Evolutionary conservation across 2,888 invertebrate genomes (phyloP).

Genomic region (Odontocerum albicorne): DNA sequence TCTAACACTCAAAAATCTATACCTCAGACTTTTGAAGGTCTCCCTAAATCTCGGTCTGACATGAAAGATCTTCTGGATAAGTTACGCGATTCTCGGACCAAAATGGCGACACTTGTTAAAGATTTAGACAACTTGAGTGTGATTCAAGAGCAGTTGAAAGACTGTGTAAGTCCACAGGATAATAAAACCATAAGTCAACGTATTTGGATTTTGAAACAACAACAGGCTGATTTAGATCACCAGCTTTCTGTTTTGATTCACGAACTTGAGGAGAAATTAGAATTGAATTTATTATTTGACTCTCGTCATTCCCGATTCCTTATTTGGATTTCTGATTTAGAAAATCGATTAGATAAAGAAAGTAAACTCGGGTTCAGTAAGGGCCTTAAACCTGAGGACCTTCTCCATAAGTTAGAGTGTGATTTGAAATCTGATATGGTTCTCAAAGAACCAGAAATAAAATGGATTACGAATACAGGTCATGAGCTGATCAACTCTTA

Average conservation of each 20-base stretch:
- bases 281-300: constrained; percentile 71
- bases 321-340: constrained; percentile 71
- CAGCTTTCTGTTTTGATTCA: constrained; percentile 72
- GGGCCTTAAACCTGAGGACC: constrained; percentile 70
- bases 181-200: constrained; percentile 78
- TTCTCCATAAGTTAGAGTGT: constrained; percentile 69
- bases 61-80: constrained; percentile 66
- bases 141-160: constrained; percentile 80
- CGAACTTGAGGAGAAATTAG: constrained; percentile 72
- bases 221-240: constrained; percentile 79
- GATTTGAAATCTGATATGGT: constrained; percentile 76
- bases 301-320: constrained; percentile 64
- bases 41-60: constrained; percentile 61
- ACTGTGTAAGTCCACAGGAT: constrained; percentile 81
- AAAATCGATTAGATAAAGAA: constrained; percentile 64
- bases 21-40: constrained; percentile 57
- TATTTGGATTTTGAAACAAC: constrained; percentile 77
- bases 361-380: constrained; percentile 53
- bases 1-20: constrained; percentile 65
- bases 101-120: constrained; percentile 58
- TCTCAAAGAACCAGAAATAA: constrained; percentile 74
- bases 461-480: constrained; percentile 75
- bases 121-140: constrained; percentile 73
- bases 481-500: constrained; percentile 64
- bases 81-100: constrained; percentile 62